Base-by-base conservation (phyloP, 2,888 invertebrate genomes). In the Morpho deidamia region DNA sequence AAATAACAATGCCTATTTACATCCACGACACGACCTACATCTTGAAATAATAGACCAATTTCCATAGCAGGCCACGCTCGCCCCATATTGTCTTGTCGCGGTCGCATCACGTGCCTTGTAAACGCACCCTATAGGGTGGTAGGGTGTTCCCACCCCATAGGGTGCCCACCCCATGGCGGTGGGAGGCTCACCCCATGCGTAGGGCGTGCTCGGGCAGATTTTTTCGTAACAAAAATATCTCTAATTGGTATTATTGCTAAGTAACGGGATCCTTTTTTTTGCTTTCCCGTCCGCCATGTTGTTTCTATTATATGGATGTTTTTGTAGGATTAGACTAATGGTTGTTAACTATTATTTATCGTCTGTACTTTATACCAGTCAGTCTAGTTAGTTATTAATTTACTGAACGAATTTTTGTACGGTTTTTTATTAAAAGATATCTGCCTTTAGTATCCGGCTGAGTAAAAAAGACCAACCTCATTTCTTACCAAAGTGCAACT, bases 151-250 rank as follows among this genome's bases (percentile, higher is more conserved):
- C 51, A 47, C 53, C 53, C 52, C 43, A 11, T 33, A 23, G 40
- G 40, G 40, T 33, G 34, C n/a, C 47, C 55, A 55, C 55, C 55
- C 48, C 44, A 14, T 34, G 14, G 56, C 72, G 71, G 51, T 51
- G 34, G 67, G 70, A 69, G 66, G 58, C 66, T 69, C 75, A 70
- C 77, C 80, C 73, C 67, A 40, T 54, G 58, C 40, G 42, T 50
- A 52, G 58, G 53, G 48, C 52, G 62, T 53, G 48, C 51, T 57
- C 59, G 46, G 10, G 41, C 49, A 38, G 49, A 49, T 47, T 56
- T 62, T 58, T 57, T 49, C 53, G 44, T 35, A 44, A 56, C 58
- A 55, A 59, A 59, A 56, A 59, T 53, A 53, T 56, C 53, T 53
- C 56, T 59, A 56, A 59, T 59, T 56, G 59, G 56, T 47, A 56